These are phyloP conservation scores for Malachius bipustulatus DNA, from an alignment of 2,888 invertebrate species.

Conservation along the genomic window DNA sequence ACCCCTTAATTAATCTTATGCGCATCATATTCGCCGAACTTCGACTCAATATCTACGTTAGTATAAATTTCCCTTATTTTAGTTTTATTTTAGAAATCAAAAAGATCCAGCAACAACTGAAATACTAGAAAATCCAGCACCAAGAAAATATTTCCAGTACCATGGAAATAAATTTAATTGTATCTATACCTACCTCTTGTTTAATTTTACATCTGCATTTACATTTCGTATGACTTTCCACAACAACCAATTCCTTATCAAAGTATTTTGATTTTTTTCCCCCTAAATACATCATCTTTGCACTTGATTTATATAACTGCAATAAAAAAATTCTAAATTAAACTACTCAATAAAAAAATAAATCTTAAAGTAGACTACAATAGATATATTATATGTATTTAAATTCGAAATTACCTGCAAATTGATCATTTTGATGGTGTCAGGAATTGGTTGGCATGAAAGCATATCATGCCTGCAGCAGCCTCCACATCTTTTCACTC, in stretches of 20 bases:
- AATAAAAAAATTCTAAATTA: conserved; percentile 16
- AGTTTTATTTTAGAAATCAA: too few species aligned
- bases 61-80: too few species aligned
- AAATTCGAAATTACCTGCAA: conserved; percentile 46
- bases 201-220: conserved; percentile 49
- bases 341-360: conserved; percentile 17
- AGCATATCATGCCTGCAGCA: conserved; percentile 51
- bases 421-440: conserved; percentile 39
- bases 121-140: conserved; percentile 26
- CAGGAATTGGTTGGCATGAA: conserved; percentile 58
- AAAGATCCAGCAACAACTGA: conserved; percentile 49
- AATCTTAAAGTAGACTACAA: too few species aligned
- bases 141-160: not conserved
- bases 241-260: conserved; percentile 39
- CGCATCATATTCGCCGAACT: too few species aligned
- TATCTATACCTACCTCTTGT: conserved; percentile 36
- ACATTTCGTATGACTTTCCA: conserved; percentile 50
- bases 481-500: conserved; percentile 57
- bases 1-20: too few species aligned
- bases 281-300: conserved; percentile 35
- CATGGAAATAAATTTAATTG: conserved; percentile 4
- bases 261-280: conserved; percentile 31
- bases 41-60: too few species aligned
- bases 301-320: conserved; percentile 39
- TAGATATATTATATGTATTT: too few species aligned